Evolutionary conservation across 92 coral and sea anemone species (phyloP).

Genomic region (Galaxea fascicularis): DNA sequence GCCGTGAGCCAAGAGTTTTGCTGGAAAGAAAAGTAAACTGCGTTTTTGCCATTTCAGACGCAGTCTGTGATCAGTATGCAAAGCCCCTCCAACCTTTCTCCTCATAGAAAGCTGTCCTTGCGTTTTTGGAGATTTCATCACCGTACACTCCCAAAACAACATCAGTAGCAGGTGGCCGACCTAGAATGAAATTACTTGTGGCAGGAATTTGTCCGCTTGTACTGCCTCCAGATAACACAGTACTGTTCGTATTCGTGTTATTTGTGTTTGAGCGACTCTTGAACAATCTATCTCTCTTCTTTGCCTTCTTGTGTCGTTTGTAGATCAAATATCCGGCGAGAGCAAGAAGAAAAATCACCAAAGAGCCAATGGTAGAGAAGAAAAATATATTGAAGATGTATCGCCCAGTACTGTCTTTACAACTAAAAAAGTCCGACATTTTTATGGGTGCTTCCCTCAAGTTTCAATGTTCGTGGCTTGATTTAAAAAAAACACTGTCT

Average conservation of each 20-base stretch:
- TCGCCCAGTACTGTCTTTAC: conserved; percentile 50
- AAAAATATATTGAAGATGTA: conserved; percentile 65
- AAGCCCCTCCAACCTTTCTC: conserved; percentile 74
- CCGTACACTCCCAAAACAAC: conserved; percentile 66
- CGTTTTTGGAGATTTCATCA: conserved; percentile 64
- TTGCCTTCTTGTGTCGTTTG: conserved; percentile 46
- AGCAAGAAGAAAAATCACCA: conserved; percentile 28
- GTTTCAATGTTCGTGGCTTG: conserved; percentile 5
- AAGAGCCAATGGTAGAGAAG: conserved; percentile 57
- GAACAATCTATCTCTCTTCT: conserved; percentile 17
- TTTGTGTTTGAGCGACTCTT: conserved; percentile 37
- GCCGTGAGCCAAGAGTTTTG: neutral
- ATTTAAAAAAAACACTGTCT: no score
- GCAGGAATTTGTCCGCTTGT: conserved; percentile 9
- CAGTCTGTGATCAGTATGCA: conserved; percentile 39
- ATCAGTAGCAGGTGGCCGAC: conserved; percentile 71
- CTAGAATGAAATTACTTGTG: conserved; percentile 46
- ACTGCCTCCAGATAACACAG: conserved; percentile 30
- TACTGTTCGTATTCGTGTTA: conserved; percentile 42
- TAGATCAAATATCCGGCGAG: conserved; percentile 49
- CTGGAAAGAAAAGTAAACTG: neutral
- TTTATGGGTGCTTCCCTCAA: neutral
- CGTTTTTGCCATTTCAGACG: neutral
- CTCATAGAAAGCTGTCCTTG: conserved; percentile 59
- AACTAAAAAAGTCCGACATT: conserved; percentile 49